Evolutionary conservation across 2,797 vertebrate species (phyloP), one percentile per base, ranked within the genome.

Genomic region (Aselliscus stoliczkanus): DNA sequence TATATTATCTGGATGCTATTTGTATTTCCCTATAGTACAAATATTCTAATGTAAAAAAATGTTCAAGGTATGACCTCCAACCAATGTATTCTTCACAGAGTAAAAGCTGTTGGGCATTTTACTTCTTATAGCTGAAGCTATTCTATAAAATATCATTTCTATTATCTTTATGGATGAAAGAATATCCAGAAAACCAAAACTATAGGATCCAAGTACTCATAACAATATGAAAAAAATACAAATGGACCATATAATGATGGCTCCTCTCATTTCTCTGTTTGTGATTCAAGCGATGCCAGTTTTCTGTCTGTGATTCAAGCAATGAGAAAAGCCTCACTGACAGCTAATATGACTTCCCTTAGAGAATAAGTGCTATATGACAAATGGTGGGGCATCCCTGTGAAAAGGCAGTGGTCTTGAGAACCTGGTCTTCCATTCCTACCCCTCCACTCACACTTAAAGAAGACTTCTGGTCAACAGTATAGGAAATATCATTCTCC

Each of bases 161-260:
- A 94, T 92, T 97, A 88, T 75, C 75, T 95, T 95, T 97, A 96
- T 95, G 87, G 64, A 88, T 96, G 83, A 94, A 97, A 39, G 47
- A 94, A 76, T 93, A 88, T 70, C 11, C 44, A 95, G 54, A 90
- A 93, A 93, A 58, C 23, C 80, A 95, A 86, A 91, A 90, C 39
- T 84, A 25, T 65, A 90, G 39, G 18, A 85, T 93, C 25, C 23
- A 69, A 73, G 56, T 72, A 89, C 54, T 90, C 56, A 69, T 44
- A 52, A 50, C 52, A 93, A 81, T 73, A 75, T 89, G 42, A 83
- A 88, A 92, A 93, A 85, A 76, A 77, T 84, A 92, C 69, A 86
- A 93, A 84, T 88, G 34, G 60, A 80, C 47, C 50, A 79, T 52
- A 65, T 64, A 96, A 79, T 90, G 60, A 56, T 44, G 27, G 81